Conservation (phyloP, 2,888 invertebrate genomes). For the Stenoptilia bipunctidactyla region DNA sequence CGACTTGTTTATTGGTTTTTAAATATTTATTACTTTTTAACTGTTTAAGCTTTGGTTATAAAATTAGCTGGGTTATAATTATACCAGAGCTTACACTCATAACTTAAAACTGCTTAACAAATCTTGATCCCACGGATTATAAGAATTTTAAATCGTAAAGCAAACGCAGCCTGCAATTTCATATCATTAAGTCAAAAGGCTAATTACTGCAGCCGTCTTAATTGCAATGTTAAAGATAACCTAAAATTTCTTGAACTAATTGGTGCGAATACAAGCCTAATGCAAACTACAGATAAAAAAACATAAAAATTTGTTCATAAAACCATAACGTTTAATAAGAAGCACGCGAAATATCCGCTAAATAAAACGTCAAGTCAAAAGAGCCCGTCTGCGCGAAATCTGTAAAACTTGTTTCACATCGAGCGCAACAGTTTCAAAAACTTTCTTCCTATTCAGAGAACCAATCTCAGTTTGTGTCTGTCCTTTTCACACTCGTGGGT, state of each 20-base stretch:
- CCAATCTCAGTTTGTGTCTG: conserved; percentile 29
- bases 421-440: conserved; percentile 47
- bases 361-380: conserved; percentile 30
- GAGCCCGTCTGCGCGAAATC: conserved; percentile 57
- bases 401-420: conserved; percentile 64
- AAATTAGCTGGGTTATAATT: too few relatives aligned
- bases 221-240: too few relatives aligned
- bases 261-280: not conserved
- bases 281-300: not conserved
- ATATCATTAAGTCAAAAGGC: too few relatives aligned
- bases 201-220: too few relatives aligned
- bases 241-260: too few relatives aligned
- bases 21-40: not conserved
- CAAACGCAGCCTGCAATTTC: too few relatives aligned
- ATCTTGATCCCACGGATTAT: too few relatives aligned
- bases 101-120: too few relatives aligned
- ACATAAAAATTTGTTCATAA: not conserved
- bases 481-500: conserved; percentile 34
- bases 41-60: too few relatives aligned
- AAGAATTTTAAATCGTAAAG: too few relatives aligned
- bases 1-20: conserved; percentile 1
- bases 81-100: too few relatives aligned
- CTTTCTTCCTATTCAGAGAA: conserved; percentile 58
- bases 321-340: not conserved
- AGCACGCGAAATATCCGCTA: not conserved